Evolutionary conservation across 2,113 vertebrate species (phyloP), one percentile per base, ranked within the genome.

Genomic region (Saiga tatarica): DNA sequence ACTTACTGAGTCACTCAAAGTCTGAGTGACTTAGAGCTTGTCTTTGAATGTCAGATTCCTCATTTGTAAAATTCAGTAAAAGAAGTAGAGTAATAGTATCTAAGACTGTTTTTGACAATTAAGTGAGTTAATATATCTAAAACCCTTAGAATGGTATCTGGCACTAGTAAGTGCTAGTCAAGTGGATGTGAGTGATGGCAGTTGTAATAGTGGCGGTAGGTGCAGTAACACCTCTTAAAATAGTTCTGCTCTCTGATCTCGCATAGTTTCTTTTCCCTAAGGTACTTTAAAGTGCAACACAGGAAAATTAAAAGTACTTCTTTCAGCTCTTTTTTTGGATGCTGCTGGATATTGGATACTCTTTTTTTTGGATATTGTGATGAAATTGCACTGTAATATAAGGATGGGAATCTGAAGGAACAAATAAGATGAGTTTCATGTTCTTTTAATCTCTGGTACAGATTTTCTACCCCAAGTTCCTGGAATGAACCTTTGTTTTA

Each of bases 11-110:
- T 42, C 36, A 74, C 71, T 39, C 71, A 76, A 76, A 74, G 76
- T 39, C 82, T 87, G 21, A 89, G 39, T 87, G 64, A 87, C 60
- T 95, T 76, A 82, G 28, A 39, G 59, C 28, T 92, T 76, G 1
- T 55, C 30, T 36, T 95, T 60, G 82, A 83, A 28, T 23, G 52
- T 96, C 42, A 26, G 17, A 55, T 83, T 94, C 26, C 42, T 94
- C 10, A 52, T 76, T 78, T 97, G 28, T 93, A 84, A 95, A 91
- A 57, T 92, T 79, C 64, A 97, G 33, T 93, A 81, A 95, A 91
- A 64, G 87, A 53, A 3, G 21, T 55, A 45, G 39, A 79, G 50
- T 64, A 57, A 64, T 67, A 94, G 53, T 91, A 52, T n/a, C 15
- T 71, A 92, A 57, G 71, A 39, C 10, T 82, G 26, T 11, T 53